Evolutionary conservation across 2,113 vertebrate species (phyloP).

Genomic region (Pelusios castaneus): DNA sequence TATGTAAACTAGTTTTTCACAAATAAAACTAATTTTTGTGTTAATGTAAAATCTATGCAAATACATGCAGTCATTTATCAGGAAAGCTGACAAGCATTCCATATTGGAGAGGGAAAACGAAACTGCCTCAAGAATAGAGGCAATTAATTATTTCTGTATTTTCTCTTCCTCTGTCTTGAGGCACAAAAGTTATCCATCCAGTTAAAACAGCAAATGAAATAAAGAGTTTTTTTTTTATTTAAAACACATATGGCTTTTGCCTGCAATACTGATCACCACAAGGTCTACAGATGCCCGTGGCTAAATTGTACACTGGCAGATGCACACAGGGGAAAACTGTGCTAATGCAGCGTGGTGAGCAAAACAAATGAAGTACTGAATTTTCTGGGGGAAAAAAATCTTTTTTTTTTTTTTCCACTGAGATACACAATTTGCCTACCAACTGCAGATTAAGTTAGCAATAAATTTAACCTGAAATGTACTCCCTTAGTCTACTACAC

Average conservation of each 20-base stretch:
- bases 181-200: slow-evolving; percentile 88
- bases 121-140: slow-evolving; percentile 88
- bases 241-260: slow-evolving; percentile 88
- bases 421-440: slow-evolving; percentile 50
- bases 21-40: slow-evolving; percentile 91
- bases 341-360: slow-evolving; percentile 85
- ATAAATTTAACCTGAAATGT: slow-evolving; percentile 20
- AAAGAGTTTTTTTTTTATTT: slow-evolving; percentile 81
- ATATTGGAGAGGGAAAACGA: slow-evolving; percentile 90
- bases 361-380: slow-evolving; percentile 89
- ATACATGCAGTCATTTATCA: slow-evolving; percentile 98
- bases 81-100: slow-evolving; percentile 93
- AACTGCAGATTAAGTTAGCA: slow-evolving; percentile 40
- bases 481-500: background rate
- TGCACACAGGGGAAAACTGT: slow-evolving; percentile 83
- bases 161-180: slow-evolving; percentile 87
- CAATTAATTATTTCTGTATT: slow-evolving; percentile 95
- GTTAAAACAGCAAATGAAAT: slow-evolving; percentile 87
- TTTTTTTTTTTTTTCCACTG: background rate
- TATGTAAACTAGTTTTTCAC: slow-evolving; percentile 87
- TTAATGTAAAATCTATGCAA: slow-evolving; percentile 98
- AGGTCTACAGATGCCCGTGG: slow-evolving; percentile 87
- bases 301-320: slow-evolving; percentile 86
- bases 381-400: slow-evolving; percentile 50
- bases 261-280: slow-evolving; percentile 85